Evolutionary conservation across 2,888 invertebrate species (phyloP), one percentile per base, ranked within the genome.

Genomic region (Bimastos eiseni): DNA sequence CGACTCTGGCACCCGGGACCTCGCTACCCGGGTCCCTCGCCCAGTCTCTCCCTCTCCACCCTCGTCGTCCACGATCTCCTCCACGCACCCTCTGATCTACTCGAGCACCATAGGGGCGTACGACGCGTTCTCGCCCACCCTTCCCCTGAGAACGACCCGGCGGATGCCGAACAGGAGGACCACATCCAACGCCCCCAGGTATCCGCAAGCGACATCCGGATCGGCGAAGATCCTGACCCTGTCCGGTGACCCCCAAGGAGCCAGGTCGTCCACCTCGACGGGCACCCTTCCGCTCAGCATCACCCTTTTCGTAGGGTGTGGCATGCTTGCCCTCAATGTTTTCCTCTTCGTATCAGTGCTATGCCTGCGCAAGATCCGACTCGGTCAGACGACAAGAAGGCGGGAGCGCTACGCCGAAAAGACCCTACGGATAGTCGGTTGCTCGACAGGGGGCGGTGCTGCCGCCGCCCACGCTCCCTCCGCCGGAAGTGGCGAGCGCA

Each of bases 221-320:
- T n/a, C n/a, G 4, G 37, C 36, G 34, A 86, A 86, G 34, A 37
- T 86, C 36, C 34, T 86, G 24, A 86, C 86, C 0, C 13, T 70
- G 70, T 70, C 70, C 5, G 70, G 70, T 0, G 70, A 70, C n/a
- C 70, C 70, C 0, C 70, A 70, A 8, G n/a, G 70, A 0, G 37
- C 86, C 5, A 86, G 19, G 24, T 19, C 34, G 4, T 19, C 86
- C 34, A 19, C 37, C 15, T 13, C 34, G 36, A 36, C 36, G 6
- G 86, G 86, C 30, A 19, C 86, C 4, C 86, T 86, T 34, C 91
- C 94, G 17, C 92, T 95, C 33, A 94, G 94, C 92, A 93, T 94
- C 38, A 94, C 94, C 17, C 98, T 98, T 93, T 98, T 98, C 89
- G 98, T 98, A 92, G 98, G 98, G 83, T 98, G 98, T 94, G 98